Conservation (phyloP, 2,888 invertebrate genomes). For the Napeogenes inachia region DNA sequence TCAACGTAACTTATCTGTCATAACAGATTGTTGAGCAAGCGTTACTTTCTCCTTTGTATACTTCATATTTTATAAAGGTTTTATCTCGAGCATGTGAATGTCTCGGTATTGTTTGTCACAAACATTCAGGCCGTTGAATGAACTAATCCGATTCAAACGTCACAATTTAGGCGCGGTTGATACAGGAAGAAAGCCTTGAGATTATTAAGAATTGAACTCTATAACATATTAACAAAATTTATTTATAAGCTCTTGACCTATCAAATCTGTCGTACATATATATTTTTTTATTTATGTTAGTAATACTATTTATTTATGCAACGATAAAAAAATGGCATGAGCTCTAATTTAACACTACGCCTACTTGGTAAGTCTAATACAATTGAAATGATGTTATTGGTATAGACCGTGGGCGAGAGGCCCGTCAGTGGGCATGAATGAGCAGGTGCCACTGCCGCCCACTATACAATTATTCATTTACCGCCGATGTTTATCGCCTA, state of each 20-base stretch:
- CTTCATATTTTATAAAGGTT: constrained; percentile 34
- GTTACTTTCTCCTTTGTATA: constrained; percentile 12
- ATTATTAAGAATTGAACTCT: constrained; percentile 7
- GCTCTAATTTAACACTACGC: constrained; percentile 21
- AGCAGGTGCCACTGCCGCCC: constrained; percentile 51
- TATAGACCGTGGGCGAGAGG: constrained; percentile 29
- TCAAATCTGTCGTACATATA: too few relatives aligned
- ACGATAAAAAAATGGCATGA: constrained; percentile 14
- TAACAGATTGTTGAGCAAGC: constrained; percentile 12
- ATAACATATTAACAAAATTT: neutral
- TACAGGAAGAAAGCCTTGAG: constrained; percentile 21
- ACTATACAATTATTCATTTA: constrained; percentile 45
- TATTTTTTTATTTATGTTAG: too few relatives aligned
- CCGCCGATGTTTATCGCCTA: constrained; percentile 37
- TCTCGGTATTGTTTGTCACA: constrained; percentile 39
- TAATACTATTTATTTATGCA: too few relatives aligned
- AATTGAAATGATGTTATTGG: constrained; percentile 33
- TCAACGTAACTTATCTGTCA: neutral
- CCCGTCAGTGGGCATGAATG: constrained; percentile 43
- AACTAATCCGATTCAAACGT: constrained; percentile 40
- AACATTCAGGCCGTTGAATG: constrained; percentile 40
- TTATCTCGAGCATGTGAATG: constrained; percentile 32
- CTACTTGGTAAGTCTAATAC: constrained; percentile 29
- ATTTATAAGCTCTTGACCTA: too few relatives aligned
- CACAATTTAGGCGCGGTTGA: constrained; percentile 31